These are phyloP conservation scores for Lucinisca nassula DNA, from an alignment of 2,888 invertebrate species.

Conservation along the genomic window DNA sequence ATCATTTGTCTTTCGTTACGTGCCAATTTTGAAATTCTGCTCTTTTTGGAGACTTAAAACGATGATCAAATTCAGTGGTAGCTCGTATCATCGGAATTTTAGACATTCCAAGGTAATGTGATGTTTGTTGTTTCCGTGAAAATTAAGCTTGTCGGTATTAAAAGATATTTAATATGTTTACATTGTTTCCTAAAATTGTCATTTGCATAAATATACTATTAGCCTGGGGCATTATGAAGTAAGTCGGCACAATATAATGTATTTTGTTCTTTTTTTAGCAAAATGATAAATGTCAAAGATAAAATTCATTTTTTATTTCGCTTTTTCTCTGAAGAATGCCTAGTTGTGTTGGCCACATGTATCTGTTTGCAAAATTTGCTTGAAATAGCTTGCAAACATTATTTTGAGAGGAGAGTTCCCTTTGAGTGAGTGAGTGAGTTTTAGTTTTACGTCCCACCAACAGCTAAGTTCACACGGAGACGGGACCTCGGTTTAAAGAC, in stretches of 20 bases:
- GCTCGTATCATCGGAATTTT: not conserved
- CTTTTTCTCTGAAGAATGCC: too few relatives aligned
- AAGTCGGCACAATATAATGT: not conserved
- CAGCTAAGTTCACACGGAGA: too few relatives aligned
- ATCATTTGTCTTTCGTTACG: not conserved
- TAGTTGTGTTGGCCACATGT: too few relatives aligned
- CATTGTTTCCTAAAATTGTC: not conserved
- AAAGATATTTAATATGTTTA: not conserved
- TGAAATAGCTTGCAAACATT: too few relatives aligned
- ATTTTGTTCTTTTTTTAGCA: too few relatives aligned
- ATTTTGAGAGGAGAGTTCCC: too few relatives aligned
- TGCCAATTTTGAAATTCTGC: constrained; percentile 1
- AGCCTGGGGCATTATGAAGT: not conserved
- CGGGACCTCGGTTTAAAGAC: too few relatives aligned
- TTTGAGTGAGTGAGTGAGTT: too few relatives aligned
- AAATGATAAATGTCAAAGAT: too few relatives aligned
- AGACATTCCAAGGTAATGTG: constrained; percentile 4
- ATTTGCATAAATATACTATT: not conserved
- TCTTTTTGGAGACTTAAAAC: not conserved
- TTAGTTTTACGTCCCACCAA: too few relatives aligned
- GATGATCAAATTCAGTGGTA: constrained; percentile 5
- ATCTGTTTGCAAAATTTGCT: too few relatives aligned
- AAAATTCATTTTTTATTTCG: too few relatives aligned
- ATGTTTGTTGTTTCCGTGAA: not conserved
- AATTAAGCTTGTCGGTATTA: not conserved